These are phyloP conservation scores for Pachyrhynchus sulphureomaculatus DNA, from an alignment of 1,140 invertebrate genomes.

Conservation along the genomic window DNA sequence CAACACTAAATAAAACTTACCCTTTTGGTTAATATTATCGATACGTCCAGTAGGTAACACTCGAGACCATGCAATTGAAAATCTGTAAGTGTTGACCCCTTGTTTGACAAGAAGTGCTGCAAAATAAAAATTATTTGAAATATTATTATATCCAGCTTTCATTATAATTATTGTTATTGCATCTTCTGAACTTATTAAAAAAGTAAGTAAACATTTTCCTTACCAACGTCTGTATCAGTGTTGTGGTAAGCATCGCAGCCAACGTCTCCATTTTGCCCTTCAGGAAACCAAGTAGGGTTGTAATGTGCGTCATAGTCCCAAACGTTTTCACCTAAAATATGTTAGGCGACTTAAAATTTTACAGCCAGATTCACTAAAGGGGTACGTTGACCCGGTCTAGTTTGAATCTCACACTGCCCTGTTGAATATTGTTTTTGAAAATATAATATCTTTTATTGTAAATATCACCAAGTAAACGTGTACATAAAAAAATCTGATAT, in stretches of 20 bases:
- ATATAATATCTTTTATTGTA: too few species aligned
- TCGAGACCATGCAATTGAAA: constrained; percentile 63
- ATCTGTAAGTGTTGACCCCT: constrained; percentile 55
- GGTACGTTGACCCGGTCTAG: too few species aligned
- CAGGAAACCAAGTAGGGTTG: constrained; percentile 53
- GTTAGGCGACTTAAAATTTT: too few species aligned
- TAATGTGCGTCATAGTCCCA: constrained; percentile 61
- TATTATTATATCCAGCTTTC: background rate
- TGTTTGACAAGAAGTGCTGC: constrained; percentile 49
- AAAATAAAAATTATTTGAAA: background rate
- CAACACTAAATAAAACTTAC: constrained; percentile 44
- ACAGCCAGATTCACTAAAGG: too few species aligned
- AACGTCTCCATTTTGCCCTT: constrained; percentile 57
- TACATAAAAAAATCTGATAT: too few species aligned
- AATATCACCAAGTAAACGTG: too few species aligned
- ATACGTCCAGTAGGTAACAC: constrained; percentile 36
- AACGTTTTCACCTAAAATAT: constrained; percentile 45
- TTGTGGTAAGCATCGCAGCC: constrained; percentile 61
- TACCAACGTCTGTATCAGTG: constrained; percentile 56
- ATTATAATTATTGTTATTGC: too few species aligned
- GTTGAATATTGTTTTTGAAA: too few species aligned
- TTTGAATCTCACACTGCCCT: too few species aligned
- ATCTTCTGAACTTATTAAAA: too few species aligned
- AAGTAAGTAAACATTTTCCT: too few species aligned
- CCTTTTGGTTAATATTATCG: constrained; percentile 59